Conservation (phyloP, 30 jellyfish, hydroid and myxozoan species). For the Hydractinia symbiolongicarpus region DNA sequence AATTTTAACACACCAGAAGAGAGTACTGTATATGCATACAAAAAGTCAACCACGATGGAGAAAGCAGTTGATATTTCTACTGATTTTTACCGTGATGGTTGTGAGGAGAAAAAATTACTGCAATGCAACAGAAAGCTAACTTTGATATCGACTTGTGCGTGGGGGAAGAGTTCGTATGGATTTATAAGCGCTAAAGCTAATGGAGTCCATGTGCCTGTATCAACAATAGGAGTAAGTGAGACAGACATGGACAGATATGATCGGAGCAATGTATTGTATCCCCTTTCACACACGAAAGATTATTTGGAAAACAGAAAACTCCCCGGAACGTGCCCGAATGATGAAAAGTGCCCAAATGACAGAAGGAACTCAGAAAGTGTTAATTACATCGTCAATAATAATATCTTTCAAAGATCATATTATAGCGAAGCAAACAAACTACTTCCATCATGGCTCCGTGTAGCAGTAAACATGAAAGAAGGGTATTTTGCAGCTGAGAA, state of each 20-base stretch:
- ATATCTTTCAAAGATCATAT: conserved; percentile 6
- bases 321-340: background rate
- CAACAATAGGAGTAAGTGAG: conserved; percentile 8
- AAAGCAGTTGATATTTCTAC: background rate
- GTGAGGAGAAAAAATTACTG: background rate
- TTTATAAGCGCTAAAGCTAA: background rate
- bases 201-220: background rate
- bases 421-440: background rate
- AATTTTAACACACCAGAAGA: background rate
- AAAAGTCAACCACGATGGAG: background rate
- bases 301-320: conserved; percentile 6
- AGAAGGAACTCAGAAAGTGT: background rate
- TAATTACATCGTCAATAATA: background rate
- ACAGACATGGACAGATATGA: background rate
- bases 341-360: background rate
- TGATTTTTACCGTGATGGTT: background rate
- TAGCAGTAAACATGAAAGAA: background rate
- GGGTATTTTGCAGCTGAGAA: conserved; percentile 4
- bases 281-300: background rate
- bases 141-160: background rate
- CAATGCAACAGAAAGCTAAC: background rate
- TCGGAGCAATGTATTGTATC: background rate
- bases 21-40: background rate
- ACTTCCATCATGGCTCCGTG: conserved; percentile 21
- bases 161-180: background rate